phyloP scores from a whole-genome alignment of 2,888 invertebrate genomes.

The Synanthedon tipuliformis region DNA sequence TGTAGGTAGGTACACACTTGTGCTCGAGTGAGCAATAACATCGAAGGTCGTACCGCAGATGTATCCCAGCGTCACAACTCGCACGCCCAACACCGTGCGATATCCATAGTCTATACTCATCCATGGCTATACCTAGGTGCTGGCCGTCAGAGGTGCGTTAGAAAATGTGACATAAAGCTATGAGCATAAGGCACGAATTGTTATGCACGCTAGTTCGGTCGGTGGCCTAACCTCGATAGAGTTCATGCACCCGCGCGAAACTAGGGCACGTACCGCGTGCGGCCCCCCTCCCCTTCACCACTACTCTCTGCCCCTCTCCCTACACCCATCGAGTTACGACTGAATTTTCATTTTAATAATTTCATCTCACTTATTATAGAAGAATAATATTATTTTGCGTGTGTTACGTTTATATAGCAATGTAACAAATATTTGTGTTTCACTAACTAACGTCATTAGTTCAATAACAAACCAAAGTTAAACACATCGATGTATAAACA shows the following conservation, averaged over 20 bases:
- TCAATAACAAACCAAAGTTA: too few species aligned
- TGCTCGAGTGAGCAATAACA: slow-evolving; percentile 37
- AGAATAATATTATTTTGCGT: too few species aligned
- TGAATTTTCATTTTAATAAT: slow-evolving; percentile 61
- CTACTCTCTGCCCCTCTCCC: slow-evolving; percentile 23
- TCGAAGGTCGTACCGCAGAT: slow-evolving; percentile 63
- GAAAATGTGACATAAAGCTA: slow-evolving; percentile 24
- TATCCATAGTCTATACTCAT: slow-evolving; percentile 60
- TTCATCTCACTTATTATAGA: slow-evolving; percentile 22
- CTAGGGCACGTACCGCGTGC: slow-evolving; percentile 65
- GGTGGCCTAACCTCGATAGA: slow-evolving; percentile 71
- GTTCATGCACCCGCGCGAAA: slow-evolving; percentile 69
- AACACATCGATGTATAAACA: too few species aligned
- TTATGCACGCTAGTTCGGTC: slow-evolving; percentile 43
- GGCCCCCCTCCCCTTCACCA: slow-evolving; percentile 30
- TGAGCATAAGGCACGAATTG: slow-evolving; percentile 36
- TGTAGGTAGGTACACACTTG: background rate
- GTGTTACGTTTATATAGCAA: too few species aligned
- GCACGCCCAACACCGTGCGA: slow-evolving; percentile 47
- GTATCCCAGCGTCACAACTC: slow-evolving; percentile 45
- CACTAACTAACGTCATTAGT: too few species aligned
- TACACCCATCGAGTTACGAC: slow-evolving; percentile 45
- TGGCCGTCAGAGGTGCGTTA: slow-evolving; percentile 21
- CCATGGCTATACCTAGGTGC: slow-evolving; percentile 55
- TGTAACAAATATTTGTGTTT: too few species aligned